Base-by-base conservation (phyloP, 1,140 invertebrate genomes). In the Drosophila teissieri region DNA sequence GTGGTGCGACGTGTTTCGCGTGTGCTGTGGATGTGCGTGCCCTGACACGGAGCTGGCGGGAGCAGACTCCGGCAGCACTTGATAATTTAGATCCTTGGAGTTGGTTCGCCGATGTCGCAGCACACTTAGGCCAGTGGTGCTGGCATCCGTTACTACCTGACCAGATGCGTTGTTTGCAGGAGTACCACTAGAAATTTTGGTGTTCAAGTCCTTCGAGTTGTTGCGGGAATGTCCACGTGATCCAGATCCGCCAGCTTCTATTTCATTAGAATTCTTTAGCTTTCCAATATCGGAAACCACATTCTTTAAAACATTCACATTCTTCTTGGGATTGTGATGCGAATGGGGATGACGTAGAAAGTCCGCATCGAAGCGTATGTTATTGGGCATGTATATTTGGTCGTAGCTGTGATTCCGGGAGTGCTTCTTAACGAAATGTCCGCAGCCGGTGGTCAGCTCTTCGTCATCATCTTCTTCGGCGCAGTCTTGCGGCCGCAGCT, bases 61-160 rank as follows among this genome's bases (percentile, higher is more conserved):
- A 11, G 31, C 56, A 17, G 57, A 37, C 37, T 61, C 58, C 12
- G 80, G 70, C 61, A 89, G 70, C 53, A 76, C 48, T 36, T 64
- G 78, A 36, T 91, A 80, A 69, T 91, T 91, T 7, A 92, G 75
- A 62, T 94, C 94, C 80, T 93, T 93, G 2, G 94, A 94, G 79
- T 93, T 93, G 19, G 94, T 94, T 64, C 94, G 91, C 4, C 94
- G 93, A 91, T 94, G 94, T 3, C 94, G 92, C 48, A 94, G 75
- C 52, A 94, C 93, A 61, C 92, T 94, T 42, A 93, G 80, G 31
- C 86, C 92, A 14, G 69, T 51, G 14, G 81, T 31, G 19, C 17
- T 48, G 22, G 19, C 34, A 24, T 77, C 34, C 42, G 58, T 12
- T 58, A 48, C 22, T 8, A 42, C 15, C 54, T 62, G 54, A 51